phyloP scores from a whole-genome alignment of 2,797 vertebrate species.

The Takifugu ocellatus region DNA sequence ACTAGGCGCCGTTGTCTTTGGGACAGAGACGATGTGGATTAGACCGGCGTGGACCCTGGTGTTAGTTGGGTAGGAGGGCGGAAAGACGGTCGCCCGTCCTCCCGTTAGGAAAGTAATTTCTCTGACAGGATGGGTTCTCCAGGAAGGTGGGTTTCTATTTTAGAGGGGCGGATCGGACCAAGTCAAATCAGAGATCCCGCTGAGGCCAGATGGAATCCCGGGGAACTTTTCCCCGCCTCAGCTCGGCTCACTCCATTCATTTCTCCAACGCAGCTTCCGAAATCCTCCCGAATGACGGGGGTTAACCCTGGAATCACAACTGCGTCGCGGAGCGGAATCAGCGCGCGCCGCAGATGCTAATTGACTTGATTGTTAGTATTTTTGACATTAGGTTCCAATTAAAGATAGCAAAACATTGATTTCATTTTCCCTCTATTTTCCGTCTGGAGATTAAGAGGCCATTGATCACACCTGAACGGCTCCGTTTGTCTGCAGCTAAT shows the following conservation, averaged over 20 bases:
- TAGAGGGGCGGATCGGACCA: slow-evolving; percentile 42
- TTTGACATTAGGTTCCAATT: slow-evolving; percentile 74
- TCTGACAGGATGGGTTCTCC: slow-evolving; percentile 55
- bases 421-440: slow-evolving; percentile 70
- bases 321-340: slow-evolving; percentile 50
- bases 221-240: not conserved
- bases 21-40: slow-evolving; percentile 51
- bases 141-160: slow-evolving; percentile 39
- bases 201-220: slow-evolving; percentile 40
- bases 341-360: slow-evolving; percentile 55
- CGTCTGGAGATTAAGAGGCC: slow-evolving; percentile 62
- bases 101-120: slow-evolving; percentile 54
- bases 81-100: slow-evolving; percentile 50
- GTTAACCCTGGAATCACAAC: slow-evolving; percentile 59
- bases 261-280: slow-evolving; percentile 29
- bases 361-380: slow-evolving; percentile 74
- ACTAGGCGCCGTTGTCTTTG: slow-evolving; percentile 41
- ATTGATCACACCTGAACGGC: slow-evolving; percentile 73
- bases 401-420: slow-evolving; percentile 73
- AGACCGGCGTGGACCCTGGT: slow-evolving; percentile 41
- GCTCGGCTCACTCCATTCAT: slow-evolving; percentile 48
- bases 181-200: slow-evolving; percentile 58
- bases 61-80: slow-evolving; percentile 47
- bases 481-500: slow-evolving; percentile 61
- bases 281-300: slow-evolving; percentile 55